A percentile compares a stretch with the other conserved stretches of the same genome.
phyloP scores from a whole-genome alignment of 2,888 invertebrate genomes.

The Nymphalis urticae region DNA sequence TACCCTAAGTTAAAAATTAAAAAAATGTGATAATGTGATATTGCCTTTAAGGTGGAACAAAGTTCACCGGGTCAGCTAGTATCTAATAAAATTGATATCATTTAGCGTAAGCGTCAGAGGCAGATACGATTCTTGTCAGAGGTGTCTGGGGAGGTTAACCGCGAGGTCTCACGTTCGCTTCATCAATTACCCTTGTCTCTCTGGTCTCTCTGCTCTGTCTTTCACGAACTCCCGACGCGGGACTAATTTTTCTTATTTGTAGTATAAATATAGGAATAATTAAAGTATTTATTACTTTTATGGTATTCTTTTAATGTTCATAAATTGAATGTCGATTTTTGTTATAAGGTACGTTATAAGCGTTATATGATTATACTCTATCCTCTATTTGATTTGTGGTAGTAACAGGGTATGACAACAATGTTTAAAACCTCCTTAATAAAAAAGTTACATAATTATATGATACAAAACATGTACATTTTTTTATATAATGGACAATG shows the following conservation, averaged over 20 bases:
- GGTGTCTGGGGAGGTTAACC: constrained; percentile 53
- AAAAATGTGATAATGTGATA: too few relatives aligned
- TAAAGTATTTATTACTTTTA: neutral
- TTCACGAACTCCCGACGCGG: constrained; percentile 2
- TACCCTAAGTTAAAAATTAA: too few relatives aligned
- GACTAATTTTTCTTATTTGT: constrained; percentile 2
- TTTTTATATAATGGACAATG: constrained; percentile 1
- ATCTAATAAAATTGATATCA: constrained; percentile 5
- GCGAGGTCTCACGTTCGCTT: constrained; percentile 61
- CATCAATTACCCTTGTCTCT: constrained; percentile 65
- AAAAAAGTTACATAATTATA: neutral
- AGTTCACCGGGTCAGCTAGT: too few relatives aligned
- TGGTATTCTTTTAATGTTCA: neutral
- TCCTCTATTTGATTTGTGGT: too few relatives aligned
- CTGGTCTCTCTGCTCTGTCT: constrained; percentile 6
- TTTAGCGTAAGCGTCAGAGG: constrained; percentile 14
- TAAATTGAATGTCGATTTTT: neutral
- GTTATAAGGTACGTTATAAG: too few relatives aligned
- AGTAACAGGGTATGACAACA: too few relatives aligned
- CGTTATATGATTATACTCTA: too few relatives aligned
- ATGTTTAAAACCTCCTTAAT: neutral
- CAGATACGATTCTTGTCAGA: constrained; percentile 29
- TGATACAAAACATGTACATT: too few relatives aligned
- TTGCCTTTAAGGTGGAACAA: too few relatives aligned
- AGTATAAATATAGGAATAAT: neutral